These are phyloP conservation scores for Condylura cristata DNA, from an alignment of 2,113 vertebrate genomes.

Conservation along the genomic window DNA sequence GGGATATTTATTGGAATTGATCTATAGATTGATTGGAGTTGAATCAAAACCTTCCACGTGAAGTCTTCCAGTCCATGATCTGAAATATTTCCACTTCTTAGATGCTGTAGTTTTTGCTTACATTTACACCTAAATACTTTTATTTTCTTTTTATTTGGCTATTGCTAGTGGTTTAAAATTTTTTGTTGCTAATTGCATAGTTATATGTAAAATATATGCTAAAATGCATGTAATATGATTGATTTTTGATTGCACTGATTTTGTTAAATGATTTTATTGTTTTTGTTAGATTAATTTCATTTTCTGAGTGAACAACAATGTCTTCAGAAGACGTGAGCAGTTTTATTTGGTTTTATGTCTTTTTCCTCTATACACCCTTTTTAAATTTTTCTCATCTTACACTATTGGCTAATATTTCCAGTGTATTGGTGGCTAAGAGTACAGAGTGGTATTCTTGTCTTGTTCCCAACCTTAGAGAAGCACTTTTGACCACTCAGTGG, in stretches of 20 bases:
- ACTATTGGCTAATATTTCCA: neutral
- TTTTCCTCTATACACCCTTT: neutral
- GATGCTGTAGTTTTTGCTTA: neutral
- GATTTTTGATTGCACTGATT: constrained; percentile 26
- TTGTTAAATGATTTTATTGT: constrained; percentile 16
- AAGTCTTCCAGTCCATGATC: neutral
- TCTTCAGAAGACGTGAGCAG: neutral
- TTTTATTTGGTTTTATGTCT: neutral
- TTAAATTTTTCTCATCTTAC: neutral
- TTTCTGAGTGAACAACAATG: constrained; percentile 27
- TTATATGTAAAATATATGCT: neutral
- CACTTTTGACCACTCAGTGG: neutral
- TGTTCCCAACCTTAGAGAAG: neutral
- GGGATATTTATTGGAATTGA: constrained; percentile 42
- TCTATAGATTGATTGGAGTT: neutral
- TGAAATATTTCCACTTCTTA: constrained; percentile 14
- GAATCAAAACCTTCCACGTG: constrained; percentile 36
- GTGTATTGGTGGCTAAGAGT: neutral
- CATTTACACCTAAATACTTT: neutral
- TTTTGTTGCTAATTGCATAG: neutral
- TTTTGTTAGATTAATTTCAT: constrained; percentile 33
- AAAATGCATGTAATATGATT: neutral
- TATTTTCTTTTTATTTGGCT: neutral
- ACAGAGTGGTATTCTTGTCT: neutral
- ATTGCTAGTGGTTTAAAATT: neutral